A percentile compares a stretch with the other conserved stretches of the same genome.
These are phyloP conservation scores for Panorpa germanica DNA, from an alignment of 2,888 invertebrate species.

Conservation along the genomic window DNA sequence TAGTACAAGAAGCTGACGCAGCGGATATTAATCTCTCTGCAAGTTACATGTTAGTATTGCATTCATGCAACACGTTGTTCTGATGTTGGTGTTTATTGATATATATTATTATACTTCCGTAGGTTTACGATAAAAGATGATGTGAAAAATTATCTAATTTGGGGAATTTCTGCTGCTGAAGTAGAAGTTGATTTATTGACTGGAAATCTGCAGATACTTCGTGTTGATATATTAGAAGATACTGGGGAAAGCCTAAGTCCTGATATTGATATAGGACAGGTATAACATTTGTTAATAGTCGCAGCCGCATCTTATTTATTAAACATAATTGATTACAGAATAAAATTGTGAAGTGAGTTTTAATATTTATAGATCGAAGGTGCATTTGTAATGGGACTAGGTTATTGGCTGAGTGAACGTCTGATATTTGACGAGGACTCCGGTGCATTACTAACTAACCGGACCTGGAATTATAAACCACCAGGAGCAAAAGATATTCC, in stretches of 20 bases:
- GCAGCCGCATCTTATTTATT: not conserved
- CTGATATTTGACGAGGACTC: conserved; percentile 38
- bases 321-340: not conserved
- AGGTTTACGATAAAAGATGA: no score
- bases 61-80: no score
- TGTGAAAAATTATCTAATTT: conserved; percentile 38
- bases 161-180: conserved; percentile 43
- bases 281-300: no score
- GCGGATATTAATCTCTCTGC: conserved; percentile 38
- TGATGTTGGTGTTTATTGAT: no score
- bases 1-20: conserved; percentile 30
- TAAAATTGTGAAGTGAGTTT: no score
- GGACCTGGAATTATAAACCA: conserved; percentile 68
- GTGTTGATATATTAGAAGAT: conserved; percentile 57
- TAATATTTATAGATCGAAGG: conserved; percentile 45
- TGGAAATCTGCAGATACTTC: conserved; percentile 45
- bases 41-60: conserved; percentile 38
- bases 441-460: conserved; percentile 49
- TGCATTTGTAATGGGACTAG: conserved; percentile 56
- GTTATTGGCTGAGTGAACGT: conserved; percentile 60
- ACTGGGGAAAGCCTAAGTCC: conserved; percentile 54
- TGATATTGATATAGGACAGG: conserved; percentile 53
- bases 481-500: conserved; percentile 65
- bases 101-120: no score
- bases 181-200: conserved; percentile 62